Evolutionary conservation across 2,888 invertebrate species (phyloP).

Genomic region (Phoronis australis): DNA sequence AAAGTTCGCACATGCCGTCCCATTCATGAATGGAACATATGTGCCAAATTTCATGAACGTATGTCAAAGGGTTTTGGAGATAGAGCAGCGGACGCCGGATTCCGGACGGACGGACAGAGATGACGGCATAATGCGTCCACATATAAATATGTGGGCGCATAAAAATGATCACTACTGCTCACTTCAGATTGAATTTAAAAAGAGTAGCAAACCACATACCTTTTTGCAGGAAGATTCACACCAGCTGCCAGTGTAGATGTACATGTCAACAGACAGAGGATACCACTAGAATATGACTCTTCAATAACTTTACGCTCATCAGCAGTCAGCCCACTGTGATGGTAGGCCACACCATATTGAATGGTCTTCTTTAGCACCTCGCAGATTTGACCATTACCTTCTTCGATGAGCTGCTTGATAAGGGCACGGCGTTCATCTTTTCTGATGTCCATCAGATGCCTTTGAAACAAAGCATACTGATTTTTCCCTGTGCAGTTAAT

Average conservation of each 20-base stretch:
- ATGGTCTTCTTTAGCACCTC: conserved; percentile 65
- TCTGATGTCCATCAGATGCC: conserved; percentile 59
- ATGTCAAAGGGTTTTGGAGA: too few species aligned
- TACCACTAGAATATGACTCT: conserved; percentile 69
- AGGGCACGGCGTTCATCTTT: conserved; percentile 58
- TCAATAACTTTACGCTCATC: conserved; percentile 83
- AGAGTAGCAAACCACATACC: conserved; percentile 46
- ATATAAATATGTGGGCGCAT: too few species aligned
- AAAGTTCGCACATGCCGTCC: too few species aligned
- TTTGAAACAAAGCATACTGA: conserved; percentile 46
- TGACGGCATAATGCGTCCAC: too few species aligned
- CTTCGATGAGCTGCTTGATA: conserved; percentile 60
- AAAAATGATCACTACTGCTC: too few species aligned
- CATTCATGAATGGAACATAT: too few species aligned
- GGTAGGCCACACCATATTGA: conserved; percentile 82
- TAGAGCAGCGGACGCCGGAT: too few species aligned
- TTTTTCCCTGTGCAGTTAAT: too few species aligned
- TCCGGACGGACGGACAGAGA: too few species aligned
- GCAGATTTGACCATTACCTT: conserved; percentile 65
- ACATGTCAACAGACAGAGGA: conserved; percentile 83
- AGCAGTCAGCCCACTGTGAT: conserved; percentile 77
- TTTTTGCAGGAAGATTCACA: conserved; percentile 88
- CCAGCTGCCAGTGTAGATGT: conserved; percentile 97
- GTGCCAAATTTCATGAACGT: too few species aligned
- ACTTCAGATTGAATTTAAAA: too few species aligned